phyloP scores from a whole-genome alignment of 2,797 vertebrate genomes.

The Anabacerthia variegaticeps region DNA sequence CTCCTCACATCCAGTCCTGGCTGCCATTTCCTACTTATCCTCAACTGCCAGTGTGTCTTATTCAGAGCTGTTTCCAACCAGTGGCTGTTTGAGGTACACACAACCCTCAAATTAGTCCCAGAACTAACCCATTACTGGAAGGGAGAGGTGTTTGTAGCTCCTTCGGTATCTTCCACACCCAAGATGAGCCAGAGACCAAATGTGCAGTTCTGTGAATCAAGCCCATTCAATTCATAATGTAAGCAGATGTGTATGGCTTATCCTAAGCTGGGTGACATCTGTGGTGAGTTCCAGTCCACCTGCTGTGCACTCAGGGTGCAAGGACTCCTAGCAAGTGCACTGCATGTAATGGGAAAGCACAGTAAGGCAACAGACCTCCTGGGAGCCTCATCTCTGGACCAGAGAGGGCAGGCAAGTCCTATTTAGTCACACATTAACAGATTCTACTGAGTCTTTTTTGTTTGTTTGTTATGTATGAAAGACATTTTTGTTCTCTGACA shows the following conservation, averaged over 20 bases:
- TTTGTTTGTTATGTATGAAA: neutral
- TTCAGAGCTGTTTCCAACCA: slow-evolving; percentile 2
- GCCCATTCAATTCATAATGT: neutral
- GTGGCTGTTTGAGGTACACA: neutral
- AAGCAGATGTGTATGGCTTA: slow-evolving; percentile 4
- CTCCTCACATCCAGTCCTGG: slow-evolving; percentile 39
- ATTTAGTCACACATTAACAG: neutral
- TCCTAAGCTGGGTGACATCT: neutral
- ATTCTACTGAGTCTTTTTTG: neutral
- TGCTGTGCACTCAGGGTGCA: neutral
- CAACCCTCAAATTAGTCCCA: neutral
- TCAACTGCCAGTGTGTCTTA: neutral
- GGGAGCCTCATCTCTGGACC: neutral
- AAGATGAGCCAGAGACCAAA: neutral
- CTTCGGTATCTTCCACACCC: neutral
- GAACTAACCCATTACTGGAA: neutral
- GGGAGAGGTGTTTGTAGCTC: neutral
- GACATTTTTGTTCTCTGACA: neutral
- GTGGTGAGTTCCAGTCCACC: neutral
- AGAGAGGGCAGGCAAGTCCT: neutral
- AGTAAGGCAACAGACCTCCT: neutral
- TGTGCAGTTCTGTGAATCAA: neutral
- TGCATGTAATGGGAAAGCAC: neutral
- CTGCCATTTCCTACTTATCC: slow-evolving; percentile 8
- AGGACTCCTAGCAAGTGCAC: neutral